phyloP scores from a whole-genome alignment of 2,797 vertebrate genomes.

The Artibeus jamaicensis region DNA sequence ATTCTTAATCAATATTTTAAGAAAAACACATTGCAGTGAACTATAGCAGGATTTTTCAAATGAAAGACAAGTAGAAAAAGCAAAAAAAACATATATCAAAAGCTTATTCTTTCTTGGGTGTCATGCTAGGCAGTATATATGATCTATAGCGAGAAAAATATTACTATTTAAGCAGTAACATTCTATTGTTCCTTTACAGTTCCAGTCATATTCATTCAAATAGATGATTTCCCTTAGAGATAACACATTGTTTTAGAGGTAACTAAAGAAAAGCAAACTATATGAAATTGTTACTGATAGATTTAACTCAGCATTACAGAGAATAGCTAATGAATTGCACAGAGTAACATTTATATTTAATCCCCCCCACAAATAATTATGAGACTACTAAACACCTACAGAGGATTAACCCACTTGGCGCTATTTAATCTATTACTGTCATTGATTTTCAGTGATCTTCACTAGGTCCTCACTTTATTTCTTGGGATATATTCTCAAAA shows the following conservation, averaged over 20 bases:
- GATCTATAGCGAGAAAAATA: background rate
- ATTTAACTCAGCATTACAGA: background rate
- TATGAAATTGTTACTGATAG: background rate
- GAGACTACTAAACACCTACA: background rate
- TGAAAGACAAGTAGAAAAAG: constrained; percentile 1
- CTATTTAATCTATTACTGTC: background rate
- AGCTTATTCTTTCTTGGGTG: background rate
- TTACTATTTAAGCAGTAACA: background rate
- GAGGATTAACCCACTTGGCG: background rate
- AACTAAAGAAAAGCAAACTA: background rate
- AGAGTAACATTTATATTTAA: background rate
- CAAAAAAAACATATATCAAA: background rate
- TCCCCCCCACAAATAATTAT: background rate
- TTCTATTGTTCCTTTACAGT: background rate
- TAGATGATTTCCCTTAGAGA: background rate
- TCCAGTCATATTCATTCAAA: background rate
- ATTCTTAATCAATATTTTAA: background rate
- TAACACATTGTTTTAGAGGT: background rate
- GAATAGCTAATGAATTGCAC: background rate
- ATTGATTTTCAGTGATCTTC: background rate
- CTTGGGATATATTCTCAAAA: background rate
- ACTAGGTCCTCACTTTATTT: background rate
- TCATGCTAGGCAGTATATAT: background rate
- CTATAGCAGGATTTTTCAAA: background rate
- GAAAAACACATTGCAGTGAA: background rate